Evolutionary conservation across 2,113 vertebrate species (phyloP), one percentile per base, ranked within the genome.

Genomic region (Pollimyrus isidori): DNA sequence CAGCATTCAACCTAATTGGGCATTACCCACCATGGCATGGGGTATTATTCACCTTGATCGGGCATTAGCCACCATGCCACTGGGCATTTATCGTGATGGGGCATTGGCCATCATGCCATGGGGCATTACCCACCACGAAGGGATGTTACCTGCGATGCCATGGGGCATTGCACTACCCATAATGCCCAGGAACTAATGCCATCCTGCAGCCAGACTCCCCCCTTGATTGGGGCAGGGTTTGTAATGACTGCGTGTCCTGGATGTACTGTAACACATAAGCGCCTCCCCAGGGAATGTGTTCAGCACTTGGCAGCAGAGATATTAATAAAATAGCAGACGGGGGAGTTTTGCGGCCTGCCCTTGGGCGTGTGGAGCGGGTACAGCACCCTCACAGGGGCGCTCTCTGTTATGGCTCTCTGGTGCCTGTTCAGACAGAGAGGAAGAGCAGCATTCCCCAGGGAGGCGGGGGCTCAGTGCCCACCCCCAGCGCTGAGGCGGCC

Each of bases 401-500:
- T 19, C 15, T 42, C 35, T 42, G 35, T 80, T 80, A 42, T 35
- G 73, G 73, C 15, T 80, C 15, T 80, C 30, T 15, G 35, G 15
- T 35, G 73, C 35, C 35, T 39, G 6, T 80, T 80, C 73, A 80
- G 35, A 42, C 35, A 5, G 73, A 80, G 15, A 39, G 73, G 69
- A 39, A 76, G 10, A 52, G 85, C 11, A 6, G 26, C 3, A 9
- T 4, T 53, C 23, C 50, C 45, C 6, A 10, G 39, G 48, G 23
- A 50, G 19, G 84, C 48, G 46, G 39, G 84, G 45, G 35, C n/a
- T 19, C 26, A 46, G 88, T 5, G 45, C 91, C 84, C 89, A 92
- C 92, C 92, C 92, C 87, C 89, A 85, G 89, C 49, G 73, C 88
- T 91, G 90, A 90, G 92, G 91, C 53, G 48, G 6, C 90, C 92